phyloP scores from a whole-genome alignment of 2,113 vertebrate genomes.

The Coryphaenoides rupestris region DNA sequence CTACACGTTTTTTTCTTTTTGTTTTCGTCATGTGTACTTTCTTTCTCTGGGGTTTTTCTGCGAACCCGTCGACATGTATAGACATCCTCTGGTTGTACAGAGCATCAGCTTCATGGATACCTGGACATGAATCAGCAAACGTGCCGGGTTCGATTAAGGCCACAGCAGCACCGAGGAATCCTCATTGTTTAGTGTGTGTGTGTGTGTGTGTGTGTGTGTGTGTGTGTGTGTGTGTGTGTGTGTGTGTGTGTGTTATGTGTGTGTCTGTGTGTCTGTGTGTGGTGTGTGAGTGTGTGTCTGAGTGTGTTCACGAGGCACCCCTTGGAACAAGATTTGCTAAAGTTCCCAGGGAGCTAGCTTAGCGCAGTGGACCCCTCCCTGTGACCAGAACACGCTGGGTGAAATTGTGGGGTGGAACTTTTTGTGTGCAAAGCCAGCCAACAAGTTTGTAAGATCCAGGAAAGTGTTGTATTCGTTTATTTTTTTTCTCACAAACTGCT shows the following conservation, averaged over 20 bases:
- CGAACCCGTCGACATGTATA: not conserved
- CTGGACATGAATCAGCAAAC: not conserved
- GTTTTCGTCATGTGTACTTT: not conserved
- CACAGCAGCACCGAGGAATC: not conserved
- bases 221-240: too few species aligned
- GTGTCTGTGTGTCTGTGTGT: too few species aligned
- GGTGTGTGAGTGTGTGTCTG: too few species aligned
- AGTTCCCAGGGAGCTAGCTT: too few species aligned
- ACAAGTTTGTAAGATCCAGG: not conserved
- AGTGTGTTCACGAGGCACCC: too few species aligned
- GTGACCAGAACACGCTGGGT: not conserved
- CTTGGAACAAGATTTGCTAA: too few species aligned
- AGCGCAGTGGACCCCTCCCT: too few species aligned
- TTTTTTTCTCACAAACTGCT: not conserved
- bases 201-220: not conserved
- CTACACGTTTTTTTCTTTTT: slow-evolving; percentile 11
- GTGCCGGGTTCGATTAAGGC: not conserved
- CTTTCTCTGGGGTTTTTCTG: not conserved
- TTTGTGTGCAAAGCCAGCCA: too few species aligned
- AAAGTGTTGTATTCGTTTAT: not conserved
- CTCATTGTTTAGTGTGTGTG: not conserved
- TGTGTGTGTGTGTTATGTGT: too few species aligned
- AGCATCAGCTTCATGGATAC: too few species aligned
- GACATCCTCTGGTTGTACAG: too few species aligned
- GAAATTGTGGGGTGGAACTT: too few species aligned